Evolutionary conservation across 2,797 vertebrate species (phyloP), one percentile per base, ranked within the genome.

Genomic region (Iguana delicatissima): DNA sequence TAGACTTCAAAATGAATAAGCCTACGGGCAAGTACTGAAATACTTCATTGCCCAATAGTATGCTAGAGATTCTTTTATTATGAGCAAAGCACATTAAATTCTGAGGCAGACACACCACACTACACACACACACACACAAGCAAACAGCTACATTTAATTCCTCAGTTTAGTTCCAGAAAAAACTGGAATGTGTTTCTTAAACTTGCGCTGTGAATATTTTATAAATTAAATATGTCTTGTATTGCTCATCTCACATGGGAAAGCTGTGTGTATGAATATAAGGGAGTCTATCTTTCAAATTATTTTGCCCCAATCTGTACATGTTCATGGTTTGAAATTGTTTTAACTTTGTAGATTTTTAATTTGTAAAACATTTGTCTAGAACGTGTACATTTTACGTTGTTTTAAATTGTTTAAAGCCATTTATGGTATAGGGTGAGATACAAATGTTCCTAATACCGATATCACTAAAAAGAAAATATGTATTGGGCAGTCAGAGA

Each of bases 1-100:
- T 89, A 83, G 91, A 95, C 92, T 96, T 95, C 90, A 92, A 76
- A 95, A 96, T 88, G 86, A 94, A 94, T 90, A 90, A 95, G 72
- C 90, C 92, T 91, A 92, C 42, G 87, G 92, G 93, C 82, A 85
- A 95, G 84, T 64, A 38, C 69, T 90, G 90, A 89, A 94, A 59
- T n/a, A 91, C 76, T 42, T 57, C 2, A 3, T 90, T 84, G 88
- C 89, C 92, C 16, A 0, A 91, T 74, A 67, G 85, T 85, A 76
- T 6, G 38, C 85, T 84, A 73, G 81, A 94, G 82, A 87, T 82
- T 92, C 80, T 88, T 90, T 92, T 16, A 0, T 92, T 89, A 85
- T 0, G 0, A 94, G 81, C 74, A 85, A 77, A 46, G 22, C 84
- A 88, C 85, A 92, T 92, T 81, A 80, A 90, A 89, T 89, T 85